These are phyloP conservation scores for Hiodon tergisus DNA, from an alignment of 2,113 vertebrate species.

Conservation along the genomic window DNA sequence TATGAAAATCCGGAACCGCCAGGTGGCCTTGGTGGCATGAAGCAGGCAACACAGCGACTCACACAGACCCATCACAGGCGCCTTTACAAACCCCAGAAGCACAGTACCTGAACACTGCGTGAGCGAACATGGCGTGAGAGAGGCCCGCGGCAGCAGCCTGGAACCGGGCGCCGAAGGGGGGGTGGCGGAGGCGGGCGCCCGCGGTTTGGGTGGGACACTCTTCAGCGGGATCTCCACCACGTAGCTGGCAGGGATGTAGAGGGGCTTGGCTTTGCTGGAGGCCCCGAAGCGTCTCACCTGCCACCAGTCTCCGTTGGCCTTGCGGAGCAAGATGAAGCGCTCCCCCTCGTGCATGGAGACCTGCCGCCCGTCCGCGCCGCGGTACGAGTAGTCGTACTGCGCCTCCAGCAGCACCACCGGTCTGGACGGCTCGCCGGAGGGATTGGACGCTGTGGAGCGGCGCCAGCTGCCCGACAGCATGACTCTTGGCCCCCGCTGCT, in stretches of 20 bases:
- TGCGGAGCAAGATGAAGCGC: slow-evolving; percentile 75
- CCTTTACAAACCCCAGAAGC: not conserved
- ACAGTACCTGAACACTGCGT: slow-evolving; percentile 7
- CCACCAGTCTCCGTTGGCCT: slow-evolving; percentile 85
- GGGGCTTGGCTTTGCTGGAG: slow-evolving; percentile 60
- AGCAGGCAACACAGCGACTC: not conserved
- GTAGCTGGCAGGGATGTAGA: slow-evolving; percentile 81
- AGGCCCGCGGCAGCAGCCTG: slow-evolving; percentile 33
- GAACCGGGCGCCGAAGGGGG: slow-evolving; percentile 22
- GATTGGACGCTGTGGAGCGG: slow-evolving; percentile 42
- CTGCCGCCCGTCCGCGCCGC: slow-evolving; percentile 64
- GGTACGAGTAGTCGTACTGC: slow-evolving; percentile 76
- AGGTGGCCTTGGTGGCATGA: no score
- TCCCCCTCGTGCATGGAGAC: slow-evolving; percentile 80
- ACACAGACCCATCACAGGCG: not conserved
- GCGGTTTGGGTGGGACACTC: slow-evolving; percentile 20
- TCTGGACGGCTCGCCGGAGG: slow-evolving; percentile 29
- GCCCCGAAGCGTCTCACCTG: slow-evolving; percentile 70
- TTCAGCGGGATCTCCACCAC: slow-evolving; percentile 65
- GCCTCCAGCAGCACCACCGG: slow-evolving; percentile 65
- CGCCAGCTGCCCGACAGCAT: slow-evolving; percentile 72
- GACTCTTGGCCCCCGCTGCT: slow-evolving; percentile 33
- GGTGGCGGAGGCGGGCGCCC: slow-evolving; percentile 20
- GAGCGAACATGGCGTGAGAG: slow-evolving; percentile 38
- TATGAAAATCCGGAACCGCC: no score